These are phyloP conservation scores for Platyrinchus mystaceus DNA, from an alignment of 2,797 vertebrate genomes.

Conservation along the genomic window DNA sequence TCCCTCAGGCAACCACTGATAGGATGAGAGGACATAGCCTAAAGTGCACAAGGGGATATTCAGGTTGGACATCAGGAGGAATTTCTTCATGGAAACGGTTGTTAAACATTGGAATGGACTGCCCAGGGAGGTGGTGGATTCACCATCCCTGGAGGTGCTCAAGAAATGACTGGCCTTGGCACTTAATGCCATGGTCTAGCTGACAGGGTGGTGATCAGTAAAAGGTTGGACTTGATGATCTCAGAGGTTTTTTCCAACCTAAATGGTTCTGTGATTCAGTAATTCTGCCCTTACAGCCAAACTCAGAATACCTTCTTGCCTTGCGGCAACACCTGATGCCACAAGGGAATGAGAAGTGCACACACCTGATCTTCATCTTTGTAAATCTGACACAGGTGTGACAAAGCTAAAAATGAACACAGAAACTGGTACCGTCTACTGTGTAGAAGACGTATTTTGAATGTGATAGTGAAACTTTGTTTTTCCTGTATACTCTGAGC, in stretches of 20 bases:
- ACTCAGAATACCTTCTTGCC: neutral
- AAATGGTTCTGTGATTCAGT: neutral
- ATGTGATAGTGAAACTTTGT: neutral
- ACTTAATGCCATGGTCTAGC: neutral
- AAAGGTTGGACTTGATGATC: neutral
- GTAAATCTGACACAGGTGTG: neutral
- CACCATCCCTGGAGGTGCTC: neutral
- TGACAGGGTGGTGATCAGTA: neutral
- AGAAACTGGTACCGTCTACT: neutral
- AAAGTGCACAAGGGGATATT: neutral
- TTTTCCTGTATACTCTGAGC: neutral
- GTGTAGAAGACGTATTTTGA: neutral
- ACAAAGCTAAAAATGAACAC: neutral
- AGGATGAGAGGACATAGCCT: neutral
- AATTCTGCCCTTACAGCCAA: neutral
- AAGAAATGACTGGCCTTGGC: neutral
- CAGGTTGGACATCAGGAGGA: neutral
- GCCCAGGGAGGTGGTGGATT: neutral
- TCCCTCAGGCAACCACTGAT: neutral
- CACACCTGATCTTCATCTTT: neutral
- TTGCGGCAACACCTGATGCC: neutral
- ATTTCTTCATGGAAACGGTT: neutral
- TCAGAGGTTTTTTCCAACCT: neutral
- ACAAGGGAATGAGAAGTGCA: neutral
- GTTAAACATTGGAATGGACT: neutral